phyloP scores from a whole-genome alignment of 2,888 invertebrate genomes.

The Aleiodes testaceus region DNA sequence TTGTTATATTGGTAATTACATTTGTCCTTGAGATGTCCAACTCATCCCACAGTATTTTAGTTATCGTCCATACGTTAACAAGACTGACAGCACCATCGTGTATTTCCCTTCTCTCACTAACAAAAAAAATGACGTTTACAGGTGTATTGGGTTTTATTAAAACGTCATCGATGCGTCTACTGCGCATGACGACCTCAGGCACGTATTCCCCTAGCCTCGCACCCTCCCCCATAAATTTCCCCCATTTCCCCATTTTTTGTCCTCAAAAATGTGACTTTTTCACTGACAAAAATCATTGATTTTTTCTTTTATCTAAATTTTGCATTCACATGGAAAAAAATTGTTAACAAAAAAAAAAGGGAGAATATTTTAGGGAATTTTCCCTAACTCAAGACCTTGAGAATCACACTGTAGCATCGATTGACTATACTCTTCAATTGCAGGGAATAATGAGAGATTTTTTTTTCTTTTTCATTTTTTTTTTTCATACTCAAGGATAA shows the following conservation, averaged over 20 bases:
- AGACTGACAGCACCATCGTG: slow-evolving; percentile 49
- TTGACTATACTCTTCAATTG: not conserved
- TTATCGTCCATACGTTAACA: slow-evolving; percentile 53
- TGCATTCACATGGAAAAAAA: not conserved
- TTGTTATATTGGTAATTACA: slow-evolving; percentile 49
- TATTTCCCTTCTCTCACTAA: slow-evolving; percentile 12
- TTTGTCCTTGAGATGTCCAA: slow-evolving; percentile 52
- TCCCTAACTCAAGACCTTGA: not conserved
- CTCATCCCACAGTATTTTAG: slow-evolving; percentile 45
- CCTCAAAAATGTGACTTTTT: not conserved
- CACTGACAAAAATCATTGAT: too few relatives aligned
- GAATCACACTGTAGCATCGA: not conserved
- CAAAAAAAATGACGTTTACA: slow-evolving; percentile 13
- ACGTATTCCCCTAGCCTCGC: not conserved
- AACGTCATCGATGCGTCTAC: slow-evolving; percentile 30
- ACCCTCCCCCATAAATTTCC: not conserved
- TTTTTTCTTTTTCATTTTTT: not conserved
- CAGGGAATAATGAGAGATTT: not conserved
- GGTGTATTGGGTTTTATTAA: slow-evolving; percentile 33
- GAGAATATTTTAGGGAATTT: not conserved
- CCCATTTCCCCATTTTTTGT: not conserved
- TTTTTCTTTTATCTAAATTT: not conserved
- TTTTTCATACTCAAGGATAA: not conserved
- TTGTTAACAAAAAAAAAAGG: not conserved
- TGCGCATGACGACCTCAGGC: slow-evolving; percentile 44